phyloP scores from a whole-genome alignment of 30 jellyfish, hydroid and myxozoan species.

The Cassiopea xamachana region DNA sequence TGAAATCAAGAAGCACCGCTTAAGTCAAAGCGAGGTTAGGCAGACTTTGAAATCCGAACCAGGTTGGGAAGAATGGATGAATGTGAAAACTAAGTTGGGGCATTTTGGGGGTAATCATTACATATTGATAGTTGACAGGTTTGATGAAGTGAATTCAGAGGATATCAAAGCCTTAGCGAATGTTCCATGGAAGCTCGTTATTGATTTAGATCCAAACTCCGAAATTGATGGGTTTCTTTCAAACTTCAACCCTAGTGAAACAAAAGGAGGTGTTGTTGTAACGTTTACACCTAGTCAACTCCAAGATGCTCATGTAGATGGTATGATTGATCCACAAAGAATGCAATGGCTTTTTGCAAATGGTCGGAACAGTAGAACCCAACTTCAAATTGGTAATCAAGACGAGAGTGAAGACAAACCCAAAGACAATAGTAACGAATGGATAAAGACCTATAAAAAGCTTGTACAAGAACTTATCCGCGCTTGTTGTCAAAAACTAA shows the following conservation, averaged over 20 bases:
- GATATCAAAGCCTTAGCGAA: conserved; percentile 4
- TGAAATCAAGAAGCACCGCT: background rate
- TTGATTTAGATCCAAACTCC: conserved; percentile 45
- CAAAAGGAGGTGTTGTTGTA: conserved; percentile 14
- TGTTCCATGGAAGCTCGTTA: conserved; percentile 44
- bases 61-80: conserved; percentile 19
- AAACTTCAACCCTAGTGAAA: background rate
- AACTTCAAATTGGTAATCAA: background rate
- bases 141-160: background rate
- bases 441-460: conserved; percentile 27
- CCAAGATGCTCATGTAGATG: background rate
- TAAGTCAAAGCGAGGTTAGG: conserved; percentile 29
- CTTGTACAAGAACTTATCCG: conserved; percentile 26
- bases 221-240: conserved; percentile 25
- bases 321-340: conserved; percentile 12
- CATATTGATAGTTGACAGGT: conserved; percentile 23
- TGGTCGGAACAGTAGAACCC: conserved; percentile 34
- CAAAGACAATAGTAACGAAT: background rate
- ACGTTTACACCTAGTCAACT: conserved; percentile 32
- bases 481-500: conserved; percentile 36
- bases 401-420: conserved; percentile 12
- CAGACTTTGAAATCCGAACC: background rate
- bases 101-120: conserved; percentile 28
- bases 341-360: conserved; percentile 65
- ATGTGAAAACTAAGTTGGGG: background rate